Percentiles rank a stretch among this genome's conserved stretches.
These are phyloP conservation scores for Eueides isabella DNA, from an alignment of 1,140 invertebrate species.

Conservation along the genomic window DNA sequence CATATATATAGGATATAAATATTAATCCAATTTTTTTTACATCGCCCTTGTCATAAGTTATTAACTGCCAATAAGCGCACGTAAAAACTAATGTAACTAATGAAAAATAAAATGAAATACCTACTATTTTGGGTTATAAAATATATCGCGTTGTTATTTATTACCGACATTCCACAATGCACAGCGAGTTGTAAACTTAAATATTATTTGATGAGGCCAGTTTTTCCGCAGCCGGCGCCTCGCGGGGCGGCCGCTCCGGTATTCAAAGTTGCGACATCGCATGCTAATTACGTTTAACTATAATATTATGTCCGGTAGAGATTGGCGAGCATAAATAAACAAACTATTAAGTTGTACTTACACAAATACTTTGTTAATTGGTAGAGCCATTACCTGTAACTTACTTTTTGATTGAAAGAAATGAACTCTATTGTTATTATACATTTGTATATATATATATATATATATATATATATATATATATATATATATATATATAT, in stretches of 20 bases:
- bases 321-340: neutral
- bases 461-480: no score
- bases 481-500: no score
- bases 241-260: neutral
- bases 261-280: neutral
- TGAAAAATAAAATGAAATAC: neutral
- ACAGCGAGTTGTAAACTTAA: constrained; percentile 12
- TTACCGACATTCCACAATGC: constrained; percentile 27
- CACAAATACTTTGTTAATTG: no score
- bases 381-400: no score
- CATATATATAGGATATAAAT: neutral
- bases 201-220: constrained; percentile 35
- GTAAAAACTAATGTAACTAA: neutral
- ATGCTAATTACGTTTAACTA: neutral
- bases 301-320: neutral
- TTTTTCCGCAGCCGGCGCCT: constrained; percentile 20
- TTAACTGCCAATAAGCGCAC: neutral
- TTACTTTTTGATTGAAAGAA: no score
- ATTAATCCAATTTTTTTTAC: neutral
- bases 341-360: neutral
- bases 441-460: no score
- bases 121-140: neutral
- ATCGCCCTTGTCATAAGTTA: neutral
- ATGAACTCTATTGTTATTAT: no score
- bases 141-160: constrained; percentile 12